Conservation (phyloP, 2,113 vertebrate species). For the Pachypanchax playfairii region DNA sequence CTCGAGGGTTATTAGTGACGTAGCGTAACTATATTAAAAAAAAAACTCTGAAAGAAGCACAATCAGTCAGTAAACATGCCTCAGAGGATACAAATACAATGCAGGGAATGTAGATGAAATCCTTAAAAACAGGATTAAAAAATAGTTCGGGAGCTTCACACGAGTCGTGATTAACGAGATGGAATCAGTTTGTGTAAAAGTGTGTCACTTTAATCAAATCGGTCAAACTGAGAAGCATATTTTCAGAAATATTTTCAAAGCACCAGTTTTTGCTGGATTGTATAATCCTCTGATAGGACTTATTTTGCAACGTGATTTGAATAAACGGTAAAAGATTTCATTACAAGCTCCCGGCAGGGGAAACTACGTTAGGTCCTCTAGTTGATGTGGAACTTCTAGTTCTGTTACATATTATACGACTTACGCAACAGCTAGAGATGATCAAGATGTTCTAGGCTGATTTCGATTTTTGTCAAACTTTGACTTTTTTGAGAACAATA, state of each 20-base stretch:
- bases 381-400: constrained; percentile 32
- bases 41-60: constrained; percentile 14
- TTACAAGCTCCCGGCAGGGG: background rate
- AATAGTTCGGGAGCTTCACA: background rate
- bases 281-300: background rate
- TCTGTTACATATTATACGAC: constrained; percentile 8
- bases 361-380: constrained; percentile 8
- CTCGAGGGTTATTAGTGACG: constrained; percentile 3
- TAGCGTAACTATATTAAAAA: background rate
- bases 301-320: constrained; percentile 9
- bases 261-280: background rate
- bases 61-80: constrained; percentile 2
- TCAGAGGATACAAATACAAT: constrained; percentile 8
- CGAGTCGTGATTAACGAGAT: constrained; percentile 4
- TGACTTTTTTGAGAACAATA: too few relatives aligned
- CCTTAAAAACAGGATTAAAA: background rate
- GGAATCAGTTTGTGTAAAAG: background rate
- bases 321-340: background rate
- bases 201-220: background rate
- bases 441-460: too few relatives aligned
- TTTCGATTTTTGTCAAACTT: too few relatives aligned
- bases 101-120: background rate
- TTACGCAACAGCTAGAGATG: background rate
- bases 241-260: background rate
- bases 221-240: background rate